These are phyloP conservation scores for Synanthedon tipuliformis DNA, from an alignment of 2,888 invertebrate genomes.

Conservation along the genomic window DNA sequence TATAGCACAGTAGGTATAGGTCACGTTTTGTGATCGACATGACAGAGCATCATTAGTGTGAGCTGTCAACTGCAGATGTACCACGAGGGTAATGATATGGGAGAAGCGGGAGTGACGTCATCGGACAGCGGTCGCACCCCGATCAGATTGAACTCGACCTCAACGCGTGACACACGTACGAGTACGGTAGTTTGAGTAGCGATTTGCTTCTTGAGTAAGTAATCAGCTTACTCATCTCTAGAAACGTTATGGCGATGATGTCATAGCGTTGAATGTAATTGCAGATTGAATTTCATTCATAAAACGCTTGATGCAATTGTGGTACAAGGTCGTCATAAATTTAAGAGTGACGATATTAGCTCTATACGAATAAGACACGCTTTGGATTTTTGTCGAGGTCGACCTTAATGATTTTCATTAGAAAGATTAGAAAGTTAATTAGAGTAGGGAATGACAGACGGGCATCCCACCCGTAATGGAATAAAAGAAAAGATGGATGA, in stretches of 20 bases:
- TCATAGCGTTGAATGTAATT: conserved; percentile 7
- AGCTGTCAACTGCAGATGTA: conserved; percentile 26
- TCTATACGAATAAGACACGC: not conserved
- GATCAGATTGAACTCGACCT: conserved; percentile 5
- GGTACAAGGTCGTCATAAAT: conserved; percentile 33
- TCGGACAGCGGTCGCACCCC: conserved; percentile 4
- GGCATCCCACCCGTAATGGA: too few species aligned
- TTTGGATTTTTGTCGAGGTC: not conserved
- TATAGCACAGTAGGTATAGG: conserved; percentile 8
- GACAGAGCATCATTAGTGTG: conserved; percentile 23
- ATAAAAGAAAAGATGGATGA: too few species aligned
- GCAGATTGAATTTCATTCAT: conserved; percentile 35
- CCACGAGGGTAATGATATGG: conserved; percentile 23
- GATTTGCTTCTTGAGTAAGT: not conserved
- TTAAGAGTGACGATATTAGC: conserved; percentile 24
- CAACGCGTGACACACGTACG: conserved; percentile 10
- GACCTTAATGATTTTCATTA: too few species aligned
- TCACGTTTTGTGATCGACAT: conserved; percentile 15
- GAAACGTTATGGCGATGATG: not conserved
- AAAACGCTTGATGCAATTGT: conserved; percentile 27
- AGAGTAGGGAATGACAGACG: too few species aligned
- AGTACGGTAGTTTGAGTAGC: too few species aligned
- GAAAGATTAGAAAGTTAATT: too few species aligned
- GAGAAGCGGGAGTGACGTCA: conserved; percentile 7
- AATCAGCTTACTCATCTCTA: conserved; percentile 30